Conservation (phyloP, 2,888 invertebrate species). For the Achlya flavicornis region DNA sequence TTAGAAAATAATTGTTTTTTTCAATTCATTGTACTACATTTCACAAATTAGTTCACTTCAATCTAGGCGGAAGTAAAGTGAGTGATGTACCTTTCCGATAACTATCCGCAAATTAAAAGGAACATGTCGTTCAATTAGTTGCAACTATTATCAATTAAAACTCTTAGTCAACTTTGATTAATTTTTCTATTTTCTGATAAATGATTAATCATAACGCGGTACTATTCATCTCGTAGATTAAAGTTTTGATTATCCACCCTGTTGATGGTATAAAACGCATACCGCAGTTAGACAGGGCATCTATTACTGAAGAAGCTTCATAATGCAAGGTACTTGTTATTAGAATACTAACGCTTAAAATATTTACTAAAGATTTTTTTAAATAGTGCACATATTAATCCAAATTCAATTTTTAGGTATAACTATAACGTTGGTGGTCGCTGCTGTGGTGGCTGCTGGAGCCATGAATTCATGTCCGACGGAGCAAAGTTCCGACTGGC, state of each 20-base stretch:
- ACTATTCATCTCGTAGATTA: slow-evolving; percentile 29
- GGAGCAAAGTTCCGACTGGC: slow-evolving; percentile 59
- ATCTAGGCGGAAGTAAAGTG: background rate
- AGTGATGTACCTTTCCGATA: background rate
- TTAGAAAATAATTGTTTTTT: background rate
- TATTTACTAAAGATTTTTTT: too few species aligned
- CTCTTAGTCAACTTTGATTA: slow-evolving; percentile 16
- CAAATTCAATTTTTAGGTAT: slow-evolving; percentile 39
- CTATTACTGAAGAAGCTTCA: slow-evolving; percentile 24
- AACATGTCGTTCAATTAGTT: slow-evolving; percentile 2
- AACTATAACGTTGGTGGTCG: slow-evolving; percentile 38
- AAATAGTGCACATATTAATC: too few species aligned
- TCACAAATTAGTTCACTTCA: background rate
- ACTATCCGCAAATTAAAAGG: background rate
- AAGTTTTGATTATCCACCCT: slow-evolving; percentile 19
- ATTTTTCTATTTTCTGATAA: slow-evolving; percentile 27
- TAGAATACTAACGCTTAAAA: too few species aligned
- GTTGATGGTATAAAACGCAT: slow-evolving; percentile 25
- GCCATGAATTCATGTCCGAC: slow-evolving; percentile 54
- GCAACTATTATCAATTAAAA: slow-evolving; percentile 8
- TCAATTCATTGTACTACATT: background rate
- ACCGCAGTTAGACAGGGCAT: slow-evolving; percentile 12
- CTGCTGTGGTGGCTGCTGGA: slow-evolving; percentile 35
- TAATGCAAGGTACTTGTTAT: slow-evolving; percentile 33
- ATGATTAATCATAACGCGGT: slow-evolving; percentile 18